A percentile compares a stretch with the other conserved stretches of the same genome.
Evolutionary conservation across 1,140 invertebrate species (phyloP).

Genomic region (Limonius californicus): DNA sequence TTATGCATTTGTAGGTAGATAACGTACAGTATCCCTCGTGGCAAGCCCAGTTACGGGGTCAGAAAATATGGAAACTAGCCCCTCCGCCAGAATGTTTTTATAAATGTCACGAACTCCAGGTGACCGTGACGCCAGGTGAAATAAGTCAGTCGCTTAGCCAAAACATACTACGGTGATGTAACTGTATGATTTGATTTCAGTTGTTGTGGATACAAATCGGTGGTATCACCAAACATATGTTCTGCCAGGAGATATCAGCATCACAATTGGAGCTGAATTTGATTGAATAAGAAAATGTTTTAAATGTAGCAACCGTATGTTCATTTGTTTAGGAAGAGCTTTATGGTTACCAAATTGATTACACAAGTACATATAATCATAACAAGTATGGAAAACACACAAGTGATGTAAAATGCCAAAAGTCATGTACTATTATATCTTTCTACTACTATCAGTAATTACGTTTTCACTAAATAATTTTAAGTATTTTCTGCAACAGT

Average conservation of each 20-base stretch:
- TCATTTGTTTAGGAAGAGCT: too few species aligned
- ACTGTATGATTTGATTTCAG: constrained; percentile 49
- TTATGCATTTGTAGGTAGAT: constrained; percentile 66
- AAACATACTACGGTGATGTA: not conserved
- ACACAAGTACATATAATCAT: too few species aligned
- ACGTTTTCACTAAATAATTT: too few species aligned
- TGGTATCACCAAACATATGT: constrained; percentile 93
- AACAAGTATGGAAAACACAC: too few species aligned
- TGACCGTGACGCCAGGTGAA: constrained; percentile 78
- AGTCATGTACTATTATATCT: too few species aligned
- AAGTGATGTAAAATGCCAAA: too few species aligned
- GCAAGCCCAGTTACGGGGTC: constrained; percentile 88
- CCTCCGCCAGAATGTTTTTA: constrained; percentile 87
- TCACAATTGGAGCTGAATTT: constrained; percentile 93
- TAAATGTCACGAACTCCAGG: constrained; percentile 63
- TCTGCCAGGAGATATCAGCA: constrained; percentile 82
- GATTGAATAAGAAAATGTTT: constrained; percentile 69
- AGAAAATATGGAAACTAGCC: constrained; percentile 81
- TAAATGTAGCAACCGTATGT: too few species aligned
- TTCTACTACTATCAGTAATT: too few species aligned
- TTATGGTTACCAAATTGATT: too few species aligned
- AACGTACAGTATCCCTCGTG: constrained; percentile 87
- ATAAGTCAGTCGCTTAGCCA: constrained; percentile 67
- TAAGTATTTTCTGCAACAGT: too few species aligned
- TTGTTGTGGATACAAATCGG: constrained; percentile 87